Percentiles rank a stretch among this genome's conserved stretches.
Evolutionary conservation across 2,797 vertebrate species (phyloP).

Genomic region (Centropyge bicolor): DNA sequence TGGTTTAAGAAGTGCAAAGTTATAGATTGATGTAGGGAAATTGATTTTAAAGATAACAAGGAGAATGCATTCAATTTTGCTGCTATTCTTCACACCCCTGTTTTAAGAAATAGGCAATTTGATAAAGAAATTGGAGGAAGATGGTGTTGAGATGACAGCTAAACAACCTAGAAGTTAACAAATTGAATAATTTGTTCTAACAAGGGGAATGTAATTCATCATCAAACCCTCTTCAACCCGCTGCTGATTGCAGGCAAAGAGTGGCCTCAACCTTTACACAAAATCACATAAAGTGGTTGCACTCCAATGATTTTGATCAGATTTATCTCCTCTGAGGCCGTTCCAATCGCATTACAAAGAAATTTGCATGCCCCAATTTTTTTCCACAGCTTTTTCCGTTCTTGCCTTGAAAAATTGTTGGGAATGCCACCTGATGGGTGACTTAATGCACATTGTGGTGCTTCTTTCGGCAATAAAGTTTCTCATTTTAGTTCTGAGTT

Average conservation of each 20-base stretch:
- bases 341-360: constrained; percentile 79
- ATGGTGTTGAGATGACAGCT: constrained; percentile 32
- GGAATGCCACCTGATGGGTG: constrained; percentile 60
- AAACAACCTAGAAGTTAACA: constrained; percentile 48
- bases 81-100: constrained; percentile 24
- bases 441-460: constrained; percentile 52
- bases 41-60: constrained; percentile 13
- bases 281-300: constrained; percentile 77
- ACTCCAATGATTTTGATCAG: constrained; percentile 78
- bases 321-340: constrained; percentile 71
- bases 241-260: constrained; percentile 67
- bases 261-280: constrained; percentile 56
- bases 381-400: constrained; percentile 55
- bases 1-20: constrained; percentile 5
- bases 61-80: constrained; percentile 21
- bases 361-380: constrained; percentile 65
- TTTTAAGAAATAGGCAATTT: constrained; percentile 41
- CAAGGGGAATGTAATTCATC: constrained; percentile 63
- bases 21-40: neutral
- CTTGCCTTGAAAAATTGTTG: constrained; percentile 62
- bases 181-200: constrained; percentile 64
- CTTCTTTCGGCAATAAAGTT: constrained; percentile 40
- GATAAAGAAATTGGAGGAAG: constrained; percentile 21
- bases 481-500: constrained; percentile 32
- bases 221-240: constrained; percentile 60